Percentiles rank a stretch among this genome's conserved stretches.
These are phyloP conservation scores for Tenthredo mesomela DNA, from an alignment of 2,888 invertebrate species.

Conservation along the genomic window DNA sequence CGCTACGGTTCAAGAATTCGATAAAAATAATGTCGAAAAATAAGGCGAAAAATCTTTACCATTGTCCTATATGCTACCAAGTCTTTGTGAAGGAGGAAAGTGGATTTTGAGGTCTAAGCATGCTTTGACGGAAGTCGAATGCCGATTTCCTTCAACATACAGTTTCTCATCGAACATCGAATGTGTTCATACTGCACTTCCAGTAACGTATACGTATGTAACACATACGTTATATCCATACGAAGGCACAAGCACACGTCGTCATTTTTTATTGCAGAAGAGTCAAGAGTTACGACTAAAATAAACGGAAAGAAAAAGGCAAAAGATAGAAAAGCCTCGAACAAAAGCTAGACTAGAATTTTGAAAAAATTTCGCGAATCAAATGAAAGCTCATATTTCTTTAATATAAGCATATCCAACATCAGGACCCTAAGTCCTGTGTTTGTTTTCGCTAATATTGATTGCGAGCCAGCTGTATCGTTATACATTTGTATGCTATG, in stretches of 20 bases:
- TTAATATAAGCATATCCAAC: background rate
- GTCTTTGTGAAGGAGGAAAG: background rate
- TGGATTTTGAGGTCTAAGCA: background rate
- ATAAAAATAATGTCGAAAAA: slow-evolving; percentile 22
- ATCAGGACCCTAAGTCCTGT: background rate
- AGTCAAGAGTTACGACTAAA: background rate
- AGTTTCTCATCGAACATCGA: background rate
- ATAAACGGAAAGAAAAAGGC: too few species aligned
- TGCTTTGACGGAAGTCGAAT: background rate
- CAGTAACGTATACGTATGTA: background rate
- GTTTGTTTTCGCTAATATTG: slow-evolving; percentile 32
- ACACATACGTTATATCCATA: background rate
- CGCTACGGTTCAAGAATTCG: slow-evolving; percentile 11
- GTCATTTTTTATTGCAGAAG: background rate
- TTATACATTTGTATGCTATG: slow-evolving; percentile 19
- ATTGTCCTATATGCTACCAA: background rate
- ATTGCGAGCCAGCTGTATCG: background rate
- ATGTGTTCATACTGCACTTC: background rate
- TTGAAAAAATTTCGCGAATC: background rate
- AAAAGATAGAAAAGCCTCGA: background rate
- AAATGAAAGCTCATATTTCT: background rate
- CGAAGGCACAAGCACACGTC: background rate
- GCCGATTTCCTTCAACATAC: background rate
- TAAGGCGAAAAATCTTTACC: background rate
- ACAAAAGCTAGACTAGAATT: background rate